A percentile compares a stretch with the other conserved stretches of the same genome.
Conservation (phyloP, 1,140 invertebrate genomes). For the Hyles euphorbiae region DNA sequence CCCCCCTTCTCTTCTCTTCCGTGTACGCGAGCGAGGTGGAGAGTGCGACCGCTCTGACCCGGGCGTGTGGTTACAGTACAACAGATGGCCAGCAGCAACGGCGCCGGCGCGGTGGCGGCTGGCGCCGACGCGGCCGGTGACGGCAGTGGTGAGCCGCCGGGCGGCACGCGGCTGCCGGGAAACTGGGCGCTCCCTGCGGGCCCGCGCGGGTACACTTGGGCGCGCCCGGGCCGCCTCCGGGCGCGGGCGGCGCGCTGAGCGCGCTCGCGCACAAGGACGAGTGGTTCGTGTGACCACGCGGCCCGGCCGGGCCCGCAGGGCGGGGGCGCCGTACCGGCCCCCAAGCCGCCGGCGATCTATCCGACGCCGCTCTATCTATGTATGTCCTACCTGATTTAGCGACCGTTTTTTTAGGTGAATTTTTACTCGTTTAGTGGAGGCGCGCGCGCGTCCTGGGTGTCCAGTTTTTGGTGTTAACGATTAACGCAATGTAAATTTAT, state of each 20-base stretch:
- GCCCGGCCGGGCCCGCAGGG: conserved; percentile 62
- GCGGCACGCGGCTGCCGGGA: conserved; percentile 84
- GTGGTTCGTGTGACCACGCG: conserved; percentile 81
- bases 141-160: conserved; percentile 69
- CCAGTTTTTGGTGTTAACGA: conserved; percentile 65
- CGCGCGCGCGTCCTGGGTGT: conserved; percentile 49
- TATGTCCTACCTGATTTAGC: conserved; percentile 62
- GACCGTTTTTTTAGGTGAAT: conserved; percentile 68
- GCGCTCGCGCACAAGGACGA: conserved; percentile 80
- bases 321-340: conserved; percentile 72
- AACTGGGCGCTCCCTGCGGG: conserved; percentile 96
- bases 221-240: conserved; percentile 76
- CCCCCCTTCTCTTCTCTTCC: too few relatives aligned
- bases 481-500: conserved; percentile 72
- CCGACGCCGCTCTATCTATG: conserved; percentile 37
- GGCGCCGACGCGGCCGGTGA: conserved; percentile 66
- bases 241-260: conserved; percentile 70
- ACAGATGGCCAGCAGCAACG: conserved; percentile 88
- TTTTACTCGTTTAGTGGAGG: conserved; percentile 65
- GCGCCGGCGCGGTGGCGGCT: conserved; percentile 75
- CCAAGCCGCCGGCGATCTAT: conserved; percentile 20
- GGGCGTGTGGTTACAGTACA: conserved; percentile 78
- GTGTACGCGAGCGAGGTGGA: too few relatives aligned
- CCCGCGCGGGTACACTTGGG: conserved; percentile 82
- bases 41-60: too few relatives aligned